Evolutionary conservation across 2,888 invertebrate species (phyloP), one percentile per base, ranked within the genome.

Genomic region (Clepsis dumicolana): DNA sequence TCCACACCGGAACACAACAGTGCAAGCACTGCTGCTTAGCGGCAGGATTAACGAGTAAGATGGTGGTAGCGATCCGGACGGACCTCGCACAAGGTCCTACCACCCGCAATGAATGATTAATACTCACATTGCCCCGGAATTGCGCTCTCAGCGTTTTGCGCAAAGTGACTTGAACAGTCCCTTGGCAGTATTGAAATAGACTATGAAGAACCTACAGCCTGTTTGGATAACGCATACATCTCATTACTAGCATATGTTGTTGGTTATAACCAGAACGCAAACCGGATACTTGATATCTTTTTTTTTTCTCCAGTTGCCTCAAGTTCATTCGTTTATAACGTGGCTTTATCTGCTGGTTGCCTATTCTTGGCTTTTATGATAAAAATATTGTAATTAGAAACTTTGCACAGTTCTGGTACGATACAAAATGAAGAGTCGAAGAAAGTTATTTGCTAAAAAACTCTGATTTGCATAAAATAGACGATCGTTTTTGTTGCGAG

Each of bases 401-500:
- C n/a, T 52, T n/a, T 52, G 25, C 24, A 25, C 41, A 25, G 1
- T 52, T 5, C n/a, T 21, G 25, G 25, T 25, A 14, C 25, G 52
- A 25, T 25, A 14, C 25, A 25, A 25, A 25, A 25, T 48, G 12
- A 4, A 18, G 48, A 48, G n/a, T n/a, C n/a, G n/a, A 18, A 48
- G 48, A 25, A 25, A 52, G n/a, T n/a, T n/a, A n/a, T n/a, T 52
- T 32, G 18, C 18, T 32, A 2, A 18, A 56, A 56, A 14, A 21
- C 14, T 5, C 12, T 10, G 18, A 53, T 52, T 59, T 52, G 41
- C 52, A 60, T 32, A 12, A 48, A 61, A 61, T 54, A 44, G 65
- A 29, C 66, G 32, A 50, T 64, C 56, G 63, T 65, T 69, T 54
- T 66, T 66, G 60, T 70, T 18, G n/a, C 21, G 21, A 48, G 41